Evolutionary conservation across 1,140 invertebrate species (phyloP), one percentile per base, ranked within the genome.

Genomic region (Megalonaias nervosa): DNA sequence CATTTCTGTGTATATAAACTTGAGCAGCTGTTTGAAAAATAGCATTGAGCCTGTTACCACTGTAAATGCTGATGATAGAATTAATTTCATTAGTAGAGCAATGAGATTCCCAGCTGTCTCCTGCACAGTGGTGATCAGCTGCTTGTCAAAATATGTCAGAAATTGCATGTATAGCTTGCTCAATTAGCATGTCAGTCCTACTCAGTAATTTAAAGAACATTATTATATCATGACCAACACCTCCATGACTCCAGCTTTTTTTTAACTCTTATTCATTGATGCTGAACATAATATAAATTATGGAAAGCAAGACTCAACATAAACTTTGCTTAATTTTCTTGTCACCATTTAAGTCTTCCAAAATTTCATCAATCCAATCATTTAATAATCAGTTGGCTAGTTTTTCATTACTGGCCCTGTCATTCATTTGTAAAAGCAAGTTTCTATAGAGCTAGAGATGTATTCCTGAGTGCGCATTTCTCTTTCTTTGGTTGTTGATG

Each of bases 21-120:
- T 71, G 26, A 16, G 70, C 70, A 19, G 70, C 57, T 23, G 57
- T 71, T 38, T 71, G 58, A 31, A 71, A 71, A 14, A 71, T 23
- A 2, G 23, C 58, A 61, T 71, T 71, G 55, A 71, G 60, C 21
- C 70, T 26, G 57, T 62, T 71, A 60, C 60, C 70, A 23, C 6
- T 61, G 59, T 61, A 71, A 64, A 61, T 71, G 58, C 70, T 23
- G n/a, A 38, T 38, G 9, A 38, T 5, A 38, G 38, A 9, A 5
- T 6, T 38, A 38, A 38, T 38, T 5, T 9, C 38, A 38, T 38
- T 38, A 38, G 2, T 38, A 6, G 38, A 38, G 9, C 38, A 38
- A 38, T 38, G 38, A 38, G 38, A 0, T 38, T 38, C 38, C 5
- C 38, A 38, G 2, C 38, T 5, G 38, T 38, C 38, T 38, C 60